A percentile compares a stretch with the other conserved stretches of the same genome.
Conservation (phyloP, 2,797 vertebrate species). For the Carcharodon carcharias region DNA sequence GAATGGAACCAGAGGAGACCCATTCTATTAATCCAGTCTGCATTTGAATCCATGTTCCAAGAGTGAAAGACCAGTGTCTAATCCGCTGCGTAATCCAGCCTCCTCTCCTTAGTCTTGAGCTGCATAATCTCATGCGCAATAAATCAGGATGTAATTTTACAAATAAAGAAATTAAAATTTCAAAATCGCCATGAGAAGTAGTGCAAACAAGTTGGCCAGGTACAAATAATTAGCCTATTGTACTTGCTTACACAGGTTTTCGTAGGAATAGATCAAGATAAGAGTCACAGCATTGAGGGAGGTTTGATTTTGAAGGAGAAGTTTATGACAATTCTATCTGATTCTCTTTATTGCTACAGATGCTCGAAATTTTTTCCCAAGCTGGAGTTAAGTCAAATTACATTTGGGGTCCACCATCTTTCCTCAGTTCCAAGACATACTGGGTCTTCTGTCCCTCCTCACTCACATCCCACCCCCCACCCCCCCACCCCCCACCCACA, state of each 20-base stretch:
- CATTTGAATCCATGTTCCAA: not conserved
- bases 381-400: not conserved
- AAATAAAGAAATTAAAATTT: not conserved
- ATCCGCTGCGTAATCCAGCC: not conserved
- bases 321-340: not conserved
- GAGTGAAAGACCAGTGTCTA: not conserved
- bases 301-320: not conserved
- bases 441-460: not conserved
- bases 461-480: not conserved
- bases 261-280: not conserved
- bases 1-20: not conserved
- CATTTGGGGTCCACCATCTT: not conserved
- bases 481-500: too few species aligned
- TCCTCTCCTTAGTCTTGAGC: not conserved
- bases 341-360: not conserved
- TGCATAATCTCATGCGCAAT: not conserved
- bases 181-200: not conserved
- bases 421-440: not conserved
- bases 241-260: not conserved
- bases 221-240: not conserved
- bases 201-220: not conserved
- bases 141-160: not conserved
- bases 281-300: not conserved
- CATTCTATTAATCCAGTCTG: not conserved
- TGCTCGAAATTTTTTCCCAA: not conserved